phyloP scores from a whole-genome alignment of 2,888 invertebrate genomes.

The Sarcophaga rosellei region DNA sequence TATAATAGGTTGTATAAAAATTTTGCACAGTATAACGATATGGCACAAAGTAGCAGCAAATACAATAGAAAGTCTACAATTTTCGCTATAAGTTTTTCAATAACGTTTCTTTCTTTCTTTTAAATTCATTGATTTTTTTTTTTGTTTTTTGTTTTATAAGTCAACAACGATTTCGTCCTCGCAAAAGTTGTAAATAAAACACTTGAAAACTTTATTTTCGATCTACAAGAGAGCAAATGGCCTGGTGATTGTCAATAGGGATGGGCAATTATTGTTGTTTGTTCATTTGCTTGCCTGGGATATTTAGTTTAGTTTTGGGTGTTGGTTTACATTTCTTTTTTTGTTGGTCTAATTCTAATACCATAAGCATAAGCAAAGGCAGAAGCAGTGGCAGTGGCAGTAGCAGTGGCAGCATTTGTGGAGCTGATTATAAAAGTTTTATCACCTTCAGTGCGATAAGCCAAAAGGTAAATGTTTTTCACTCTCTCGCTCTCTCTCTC shows the following conservation, averaged over 20 bases:
- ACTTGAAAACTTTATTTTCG: slow-evolving; percentile 32
- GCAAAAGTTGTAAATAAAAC: slow-evolving; percentile 58
- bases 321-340: background rate
- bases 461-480: slow-evolving; percentile 29
- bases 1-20: slow-evolving; percentile 43
- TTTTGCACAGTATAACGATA: slow-evolving; percentile 36
- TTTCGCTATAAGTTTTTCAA: background rate
- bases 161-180: background rate
- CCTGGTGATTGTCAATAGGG: background rate
- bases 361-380: too few species aligned
- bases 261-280: background rate
- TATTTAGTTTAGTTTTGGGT: background rate
- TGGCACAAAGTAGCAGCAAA: slow-evolving; percentile 6
- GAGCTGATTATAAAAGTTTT: slow-evolving; percentile 34
- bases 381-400: too few species aligned
- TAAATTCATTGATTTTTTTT: slow-evolving; percentile 44
- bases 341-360: too few species aligned
- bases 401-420: background rate
- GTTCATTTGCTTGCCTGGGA: background rate
- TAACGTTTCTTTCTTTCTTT: background rate
- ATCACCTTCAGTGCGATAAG: slow-evolving; percentile 39
- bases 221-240: background rate
- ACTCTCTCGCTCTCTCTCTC: background rate
- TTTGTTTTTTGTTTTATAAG: background rate
- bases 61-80: background rate